Conservation (phyloP, 2,113 vertebrate species). For the Saimiri boliviensis region DNA sequence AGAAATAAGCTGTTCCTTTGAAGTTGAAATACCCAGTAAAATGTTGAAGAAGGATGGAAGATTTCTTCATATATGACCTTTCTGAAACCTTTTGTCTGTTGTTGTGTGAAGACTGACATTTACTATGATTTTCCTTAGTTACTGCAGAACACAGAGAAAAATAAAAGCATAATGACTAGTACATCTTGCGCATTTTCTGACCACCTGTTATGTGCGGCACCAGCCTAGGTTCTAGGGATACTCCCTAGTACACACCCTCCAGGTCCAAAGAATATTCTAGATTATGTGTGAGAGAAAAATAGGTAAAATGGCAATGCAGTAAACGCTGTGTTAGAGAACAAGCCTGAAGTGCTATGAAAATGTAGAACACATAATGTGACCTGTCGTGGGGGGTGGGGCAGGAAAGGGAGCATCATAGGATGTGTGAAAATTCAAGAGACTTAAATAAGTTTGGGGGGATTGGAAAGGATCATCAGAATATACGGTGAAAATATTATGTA, state of each 20-base stretch:
- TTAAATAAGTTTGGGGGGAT: not conserved
- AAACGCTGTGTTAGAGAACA: not conserved
- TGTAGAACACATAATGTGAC: not conserved
- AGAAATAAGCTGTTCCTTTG: constrained; percentile 1
- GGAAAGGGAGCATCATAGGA: not conserved
- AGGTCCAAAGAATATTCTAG: not conserved
- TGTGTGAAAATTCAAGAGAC: not conserved
- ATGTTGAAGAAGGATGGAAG: not conserved
- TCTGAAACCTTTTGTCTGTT: constrained; percentile 41
- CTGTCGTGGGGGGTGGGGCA: not conserved
- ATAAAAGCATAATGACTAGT: constrained; percentile 51
- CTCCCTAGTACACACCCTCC: not conserved
- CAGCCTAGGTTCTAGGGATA: not conserved
- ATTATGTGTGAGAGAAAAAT: not conserved
- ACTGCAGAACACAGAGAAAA: constrained; percentile 42
- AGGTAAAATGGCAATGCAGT: not conserved
- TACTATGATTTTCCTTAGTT: constrained; percentile 17
- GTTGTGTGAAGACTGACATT: constrained; percentile 37
- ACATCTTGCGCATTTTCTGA: constrained; percentile 43
- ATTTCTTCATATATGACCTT: not conserved
- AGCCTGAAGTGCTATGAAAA: not conserved
- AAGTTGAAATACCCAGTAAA: constrained; percentile 49
- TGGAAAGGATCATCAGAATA: not conserved
- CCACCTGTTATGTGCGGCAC: not conserved
- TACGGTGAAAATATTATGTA: not conserved